phyloP scores from a whole-genome alignment of 2,113 vertebrate species.

The Megaceryle maxima region DNA sequence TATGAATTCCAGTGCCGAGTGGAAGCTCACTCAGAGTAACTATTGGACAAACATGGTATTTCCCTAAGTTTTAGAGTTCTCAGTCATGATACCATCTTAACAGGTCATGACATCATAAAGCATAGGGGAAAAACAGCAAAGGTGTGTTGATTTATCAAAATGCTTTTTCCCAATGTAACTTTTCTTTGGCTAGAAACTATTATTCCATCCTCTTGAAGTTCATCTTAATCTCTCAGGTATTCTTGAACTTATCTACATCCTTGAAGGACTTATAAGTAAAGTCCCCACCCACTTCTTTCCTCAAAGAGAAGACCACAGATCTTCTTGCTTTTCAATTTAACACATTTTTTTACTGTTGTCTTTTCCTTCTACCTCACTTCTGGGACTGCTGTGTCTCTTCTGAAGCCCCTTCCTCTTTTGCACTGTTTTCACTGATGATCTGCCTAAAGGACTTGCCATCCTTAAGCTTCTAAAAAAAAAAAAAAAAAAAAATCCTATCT shows the following conservation, averaged over 20 bases:
- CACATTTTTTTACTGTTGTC: background rate
- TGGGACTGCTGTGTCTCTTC: background rate
- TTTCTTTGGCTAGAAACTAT: background rate
- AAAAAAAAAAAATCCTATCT: background rate
- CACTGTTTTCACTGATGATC: background rate
- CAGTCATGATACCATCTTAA: background rate
- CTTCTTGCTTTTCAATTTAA: background rate
- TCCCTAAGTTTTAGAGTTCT: background rate
- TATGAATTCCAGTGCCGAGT: background rate
- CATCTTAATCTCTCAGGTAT: background rate
- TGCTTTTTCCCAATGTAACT: background rate
- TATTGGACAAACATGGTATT: background rate
- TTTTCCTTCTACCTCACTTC: background rate
- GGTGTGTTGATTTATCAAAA: background rate
- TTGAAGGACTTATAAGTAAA: background rate
- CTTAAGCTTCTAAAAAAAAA: background rate
- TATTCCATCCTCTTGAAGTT: background rate
- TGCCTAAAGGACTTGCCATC: background rate
- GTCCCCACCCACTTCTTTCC: background rate
- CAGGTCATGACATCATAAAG: background rate
- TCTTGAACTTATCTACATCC: background rate
- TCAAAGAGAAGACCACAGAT: background rate
- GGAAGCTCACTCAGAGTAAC: background rate
- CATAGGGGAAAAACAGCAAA: background rate
- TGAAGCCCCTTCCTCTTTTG: background rate